Conservation (phyloP, 2,797 vertebrate genomes). For the Prionace glauca region DNA sequence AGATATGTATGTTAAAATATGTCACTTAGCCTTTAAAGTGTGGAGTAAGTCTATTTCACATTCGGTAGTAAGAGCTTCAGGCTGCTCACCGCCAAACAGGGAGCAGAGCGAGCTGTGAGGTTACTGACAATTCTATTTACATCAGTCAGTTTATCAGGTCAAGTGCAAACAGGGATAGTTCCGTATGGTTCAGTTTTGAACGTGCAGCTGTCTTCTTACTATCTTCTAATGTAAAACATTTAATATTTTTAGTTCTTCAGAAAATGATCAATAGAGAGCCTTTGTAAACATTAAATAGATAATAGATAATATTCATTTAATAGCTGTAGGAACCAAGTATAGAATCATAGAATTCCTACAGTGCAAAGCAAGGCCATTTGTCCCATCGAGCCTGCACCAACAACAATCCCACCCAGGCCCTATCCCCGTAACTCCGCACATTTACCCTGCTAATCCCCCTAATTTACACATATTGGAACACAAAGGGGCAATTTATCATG, state of each 20-base stretch:
- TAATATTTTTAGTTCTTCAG: background rate
- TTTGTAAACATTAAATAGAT: background rate
- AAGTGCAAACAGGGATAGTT: constrained; percentile 28
- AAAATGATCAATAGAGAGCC: background rate
- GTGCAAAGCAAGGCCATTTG: too few relatives aligned
- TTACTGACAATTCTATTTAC: constrained; percentile 33
- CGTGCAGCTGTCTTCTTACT: constrained; percentile 19
- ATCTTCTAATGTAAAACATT: background rate
- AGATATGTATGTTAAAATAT: constrained; percentile 24
- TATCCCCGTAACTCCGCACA: too few relatives aligned
- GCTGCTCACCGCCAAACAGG: constrained; percentile 5
- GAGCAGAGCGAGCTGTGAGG: constrained; percentile 34
- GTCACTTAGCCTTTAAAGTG: background rate
- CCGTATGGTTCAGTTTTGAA: constrained; percentile 27
- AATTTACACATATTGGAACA: too few relatives aligned
- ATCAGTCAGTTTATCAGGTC: constrained; percentile 37
- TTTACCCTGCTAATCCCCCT: too few relatives aligned
- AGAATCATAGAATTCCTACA: too few relatives aligned
- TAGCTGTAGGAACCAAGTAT: background rate
- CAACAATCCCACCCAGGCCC: too few relatives aligned
- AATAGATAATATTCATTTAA: background rate
- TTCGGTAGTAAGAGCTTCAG: constrained; percentile 3
- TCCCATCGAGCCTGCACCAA: too few relatives aligned
- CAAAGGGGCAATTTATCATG: too few relatives aligned
- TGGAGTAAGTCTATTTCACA: background rate